Evolutionary conservation across 92 coral and sea anemone genomes (phyloP).

Genomic region (Porites divaricata): DNA sequence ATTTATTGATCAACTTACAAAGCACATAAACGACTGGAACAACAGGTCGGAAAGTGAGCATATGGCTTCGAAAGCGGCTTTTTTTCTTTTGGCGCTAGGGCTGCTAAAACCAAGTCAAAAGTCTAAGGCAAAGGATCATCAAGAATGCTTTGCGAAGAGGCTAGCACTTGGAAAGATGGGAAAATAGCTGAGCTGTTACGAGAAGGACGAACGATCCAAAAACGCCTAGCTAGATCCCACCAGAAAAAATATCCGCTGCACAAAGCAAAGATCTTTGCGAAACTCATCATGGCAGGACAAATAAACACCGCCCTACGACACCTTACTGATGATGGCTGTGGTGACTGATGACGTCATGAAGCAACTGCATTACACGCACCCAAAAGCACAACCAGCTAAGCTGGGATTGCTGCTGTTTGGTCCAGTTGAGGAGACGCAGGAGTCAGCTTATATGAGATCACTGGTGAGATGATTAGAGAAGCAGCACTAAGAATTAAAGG

Average conservation of each 20-base stretch:
- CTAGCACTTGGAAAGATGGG: slow-evolving; percentile 49
- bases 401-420: slow-evolving; percentile 41
- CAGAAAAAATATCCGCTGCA: slow-evolving; percentile 24
- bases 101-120: slow-evolving; percentile 51
- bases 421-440: slow-evolving; percentile 50
- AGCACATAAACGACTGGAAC: slow-evolving; percentile 57
- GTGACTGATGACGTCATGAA: slow-evolving; percentile 40
- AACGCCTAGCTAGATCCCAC: slow-evolving; percentile 18
- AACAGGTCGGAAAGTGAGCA: slow-evolving; percentile 17
- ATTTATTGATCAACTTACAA: slow-evolving; percentile 8
- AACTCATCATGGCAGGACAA: slow-evolving; percentile 41
- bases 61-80: slow-evolving; percentile 29
- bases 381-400: slow-evolving; percentile 36
- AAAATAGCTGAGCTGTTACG: slow-evolving; percentile 29
- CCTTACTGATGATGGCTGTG: slow-evolving; percentile 32
- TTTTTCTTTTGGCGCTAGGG: slow-evolving; percentile 37
- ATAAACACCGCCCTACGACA: slow-evolving; percentile 42
- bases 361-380: slow-evolving; percentile 48
- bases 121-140: slow-evolving; percentile 48
- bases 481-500: slow-evolving; percentile 25
- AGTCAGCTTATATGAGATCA: slow-evolving; percentile 24
- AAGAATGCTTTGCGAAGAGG: slow-evolving; percentile 35
- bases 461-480: neutral
- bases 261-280: slow-evolving; percentile 46
- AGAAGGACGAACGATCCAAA: slow-evolving; percentile 16